Conservation (phyloP, 2,113 vertebrate species). For the Tetrax tetrax region DNA sequence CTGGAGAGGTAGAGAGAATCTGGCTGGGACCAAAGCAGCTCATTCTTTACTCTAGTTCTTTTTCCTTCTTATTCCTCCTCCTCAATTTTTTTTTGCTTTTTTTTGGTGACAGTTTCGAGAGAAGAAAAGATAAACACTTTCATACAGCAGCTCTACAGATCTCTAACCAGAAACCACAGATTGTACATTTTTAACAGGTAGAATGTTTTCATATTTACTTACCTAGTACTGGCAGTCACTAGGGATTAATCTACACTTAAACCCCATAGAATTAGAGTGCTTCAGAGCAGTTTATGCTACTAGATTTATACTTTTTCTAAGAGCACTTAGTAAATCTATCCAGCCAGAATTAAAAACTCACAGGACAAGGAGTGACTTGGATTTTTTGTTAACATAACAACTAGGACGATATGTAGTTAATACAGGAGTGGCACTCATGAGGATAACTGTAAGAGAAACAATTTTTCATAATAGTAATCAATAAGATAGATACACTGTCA, state of each 20-base stretch:
- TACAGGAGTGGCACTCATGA: background rate
- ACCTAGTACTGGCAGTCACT: background rate
- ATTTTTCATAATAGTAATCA: background rate
- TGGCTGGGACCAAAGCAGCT: background rate
- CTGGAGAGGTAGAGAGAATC: background rate
- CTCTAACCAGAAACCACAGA: background rate
- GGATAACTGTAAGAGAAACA: background rate
- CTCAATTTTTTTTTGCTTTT: background rate
- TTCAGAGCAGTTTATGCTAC: background rate
- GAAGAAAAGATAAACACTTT: fast-evolving
- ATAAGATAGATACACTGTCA: background rate
- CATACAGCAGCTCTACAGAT: fast-evolving
- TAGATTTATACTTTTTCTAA: too few species aligned
- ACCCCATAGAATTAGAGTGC: background rate
- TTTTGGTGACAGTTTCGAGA: background rate
- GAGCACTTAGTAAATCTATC: background rate
- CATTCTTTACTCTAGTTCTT: background rate
- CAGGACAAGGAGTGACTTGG: background rate
- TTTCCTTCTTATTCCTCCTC: background rate
- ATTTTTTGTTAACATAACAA: background rate
- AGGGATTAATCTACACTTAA: background rate
- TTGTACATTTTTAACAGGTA: background rate
- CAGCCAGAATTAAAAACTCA: background rate
- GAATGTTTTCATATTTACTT: fast-evolving
- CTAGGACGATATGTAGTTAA: background rate